These are phyloP conservation scores for Melanotaenia boesemani DNA, from an alignment of 2,797 vertebrate species.

Conservation along the genomic window DNA sequence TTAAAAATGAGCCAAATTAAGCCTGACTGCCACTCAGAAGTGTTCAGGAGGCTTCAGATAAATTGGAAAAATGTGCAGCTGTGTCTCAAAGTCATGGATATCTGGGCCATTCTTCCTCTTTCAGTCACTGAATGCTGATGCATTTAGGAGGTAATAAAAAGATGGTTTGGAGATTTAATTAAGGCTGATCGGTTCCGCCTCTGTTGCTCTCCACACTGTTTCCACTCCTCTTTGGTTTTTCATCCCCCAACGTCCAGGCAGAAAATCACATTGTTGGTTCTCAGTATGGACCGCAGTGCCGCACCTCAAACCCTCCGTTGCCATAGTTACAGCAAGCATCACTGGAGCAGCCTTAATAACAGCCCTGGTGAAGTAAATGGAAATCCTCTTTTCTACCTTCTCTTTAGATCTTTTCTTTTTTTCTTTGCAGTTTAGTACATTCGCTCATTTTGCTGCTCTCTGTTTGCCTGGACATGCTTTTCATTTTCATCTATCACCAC, in stretches of 20 bases:
- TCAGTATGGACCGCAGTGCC: conserved; percentile 7
- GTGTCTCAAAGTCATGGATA: no score
- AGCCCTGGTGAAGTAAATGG: conserved; percentile 37
- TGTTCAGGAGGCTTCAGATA: no score
- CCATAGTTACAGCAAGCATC: conserved; percentile 49
- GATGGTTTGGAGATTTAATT: no score
- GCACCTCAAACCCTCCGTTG: conserved; percentile 39
- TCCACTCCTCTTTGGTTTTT: neutral
- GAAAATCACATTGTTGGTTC: conserved; percentile 21
- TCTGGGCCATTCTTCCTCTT: no score
- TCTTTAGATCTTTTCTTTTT: conserved; percentile 8
- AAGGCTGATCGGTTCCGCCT: no score
- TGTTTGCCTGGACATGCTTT: neutral
- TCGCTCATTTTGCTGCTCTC: no score
- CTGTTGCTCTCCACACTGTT: neutral
- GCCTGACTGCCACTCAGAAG: no score
- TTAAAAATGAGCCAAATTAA: no score
- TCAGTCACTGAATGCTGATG: no score
- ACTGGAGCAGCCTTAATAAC: conserved; percentile 45
- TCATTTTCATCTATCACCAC: neutral
- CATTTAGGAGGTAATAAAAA: no score
- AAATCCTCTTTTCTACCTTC: conserved; percentile 17
- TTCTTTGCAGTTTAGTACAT: neutral
- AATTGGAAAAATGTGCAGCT: no score
- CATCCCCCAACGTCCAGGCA: conserved; percentile 10